Evolutionary conservation across 2,797 vertebrate genomes (phyloP), one percentile per base, ranked within the genome.

Genomic region (Hippoglossus hippoglossus): DNA sequence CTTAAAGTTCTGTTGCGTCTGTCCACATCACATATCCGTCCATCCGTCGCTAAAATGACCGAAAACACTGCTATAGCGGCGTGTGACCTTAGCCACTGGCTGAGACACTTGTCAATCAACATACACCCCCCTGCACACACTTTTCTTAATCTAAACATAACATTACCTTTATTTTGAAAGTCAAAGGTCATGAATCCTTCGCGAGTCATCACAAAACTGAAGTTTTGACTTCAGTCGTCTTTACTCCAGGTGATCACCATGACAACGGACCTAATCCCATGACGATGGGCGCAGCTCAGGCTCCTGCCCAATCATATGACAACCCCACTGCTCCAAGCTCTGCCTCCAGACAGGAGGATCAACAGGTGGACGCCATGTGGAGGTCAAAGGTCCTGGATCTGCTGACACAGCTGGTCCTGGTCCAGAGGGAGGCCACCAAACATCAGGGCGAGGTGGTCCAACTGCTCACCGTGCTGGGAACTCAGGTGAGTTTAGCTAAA

Each of bases 211-310:
- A 50, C 44, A 58, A 47, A 65, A 46, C 55, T 73, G 76, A 82
- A 77, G 78, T 72, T 78, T 79, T 88, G 80, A 87, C 81, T 81
- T 74, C 83, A 83, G 87, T 21, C 61, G 1, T 82, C 76, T 81
- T 78, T 79, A 67, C 86, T 73, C 50, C 86, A 91, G 89, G 86
- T 80, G 66, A 71, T 67, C 59, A 31, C 56, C 57, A 55, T 76
- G 77, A 73, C 58, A 63, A 46, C 44, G 46, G 19, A 7, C 74
- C 83, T 6, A 68, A 52, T 11, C 36, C 52, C 65, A 77, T 82
- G 80, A 82, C 12, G 21, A 59, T 61, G 55, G 84, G 75, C 5
- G 3, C n/a, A 0, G 26, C 63, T 54, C 70, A 73, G 61, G 53
- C 54, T 25, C 60, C 66, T 6, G 25, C 4, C 52, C 60, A 67